Percentiles rank a stretch among this genome's conserved stretches.
phyloP scores from a whole-genome alignment of 2,888 invertebrate species.

The Xylocampa areola region DNA sequence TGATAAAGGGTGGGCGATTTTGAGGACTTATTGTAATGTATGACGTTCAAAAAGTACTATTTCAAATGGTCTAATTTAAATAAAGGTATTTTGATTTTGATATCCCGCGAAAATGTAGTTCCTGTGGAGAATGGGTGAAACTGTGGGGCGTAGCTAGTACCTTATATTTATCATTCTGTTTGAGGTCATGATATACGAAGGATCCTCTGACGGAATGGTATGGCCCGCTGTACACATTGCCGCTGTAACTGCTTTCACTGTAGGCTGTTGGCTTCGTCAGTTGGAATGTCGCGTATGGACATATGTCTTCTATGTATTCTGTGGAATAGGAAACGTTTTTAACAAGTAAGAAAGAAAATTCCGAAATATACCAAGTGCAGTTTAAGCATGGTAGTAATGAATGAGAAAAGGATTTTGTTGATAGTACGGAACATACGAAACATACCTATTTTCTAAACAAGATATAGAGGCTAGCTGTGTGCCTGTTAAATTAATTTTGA shows the following conservation, averaged over 20 bases:
- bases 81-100: too few relatives aligned
- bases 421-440: too few relatives aligned
- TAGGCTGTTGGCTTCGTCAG: conserved; percentile 95
- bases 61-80: too few relatives aligned
- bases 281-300: conserved; percentile 97
- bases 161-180: conserved; percentile 94
- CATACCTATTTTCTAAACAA: too few relatives aligned
- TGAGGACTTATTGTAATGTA: too few relatives aligned
- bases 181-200: conserved; percentile 97
- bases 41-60: too few relatives aligned
- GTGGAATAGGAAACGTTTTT: conserved; percentile 51
- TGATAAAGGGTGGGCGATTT: too few relatives aligned
- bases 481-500: too few relatives aligned
- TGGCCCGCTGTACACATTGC: conserved; percentile 96
- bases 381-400: neutral
- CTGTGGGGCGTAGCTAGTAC: conserved; percentile 78
- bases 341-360: neutral
- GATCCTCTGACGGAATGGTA: conserved; percentile 96
- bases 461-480: too few relatives aligned
- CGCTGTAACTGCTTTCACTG: conserved; percentile 97
- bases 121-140: too few relatives aligned
- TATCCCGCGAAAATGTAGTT: too few relatives aligned
- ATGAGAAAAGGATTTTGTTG: too few relatives aligned
- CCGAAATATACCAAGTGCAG: neutral
- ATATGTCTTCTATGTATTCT: conserved; percentile 98